phyloP scores from a whole-genome alignment of 2,888 invertebrate genomes.

The Punctoribates punctum region DNA sequence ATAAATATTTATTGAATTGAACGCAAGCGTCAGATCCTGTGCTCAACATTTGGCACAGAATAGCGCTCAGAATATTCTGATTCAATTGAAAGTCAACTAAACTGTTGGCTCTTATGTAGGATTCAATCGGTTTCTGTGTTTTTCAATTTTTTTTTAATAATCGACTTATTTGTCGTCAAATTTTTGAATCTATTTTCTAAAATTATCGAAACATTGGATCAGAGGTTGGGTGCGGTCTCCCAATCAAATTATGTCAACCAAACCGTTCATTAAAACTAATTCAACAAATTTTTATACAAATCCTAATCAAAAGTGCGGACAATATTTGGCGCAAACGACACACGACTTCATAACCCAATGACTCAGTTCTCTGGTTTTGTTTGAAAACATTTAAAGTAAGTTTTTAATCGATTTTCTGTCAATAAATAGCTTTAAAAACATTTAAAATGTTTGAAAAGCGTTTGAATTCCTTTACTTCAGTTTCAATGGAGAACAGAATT shows the following conservation, averaged over 20 bases:
- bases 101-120: too few species aligned
- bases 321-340: neutral
- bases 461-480: neutral
- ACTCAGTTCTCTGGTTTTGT: too few species aligned
- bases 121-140: neutral
- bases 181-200: neutral
- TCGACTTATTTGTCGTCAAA: too few species aligned
- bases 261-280: neutral
- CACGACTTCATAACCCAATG: neutral
- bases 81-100: too few species aligned
- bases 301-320: neutral
- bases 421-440: too few species aligned
- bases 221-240: neutral
- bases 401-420: too few species aligned
- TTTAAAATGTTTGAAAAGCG: too few species aligned
- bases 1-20: neutral
- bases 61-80: neutral
- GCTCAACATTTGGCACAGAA: neutral
- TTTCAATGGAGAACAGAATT: neutral
- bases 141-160: neutral
- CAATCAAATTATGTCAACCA: slow-evolving; percentile 15
- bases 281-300: neutral
- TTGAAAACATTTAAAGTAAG: too few species aligned
- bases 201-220: neutral
- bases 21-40: slow-evolving; percentile 3